Evolutionary conservation across 2,797 vertebrate species (phyloP).

Genomic region (Rhyacichthys aspro): DNA sequence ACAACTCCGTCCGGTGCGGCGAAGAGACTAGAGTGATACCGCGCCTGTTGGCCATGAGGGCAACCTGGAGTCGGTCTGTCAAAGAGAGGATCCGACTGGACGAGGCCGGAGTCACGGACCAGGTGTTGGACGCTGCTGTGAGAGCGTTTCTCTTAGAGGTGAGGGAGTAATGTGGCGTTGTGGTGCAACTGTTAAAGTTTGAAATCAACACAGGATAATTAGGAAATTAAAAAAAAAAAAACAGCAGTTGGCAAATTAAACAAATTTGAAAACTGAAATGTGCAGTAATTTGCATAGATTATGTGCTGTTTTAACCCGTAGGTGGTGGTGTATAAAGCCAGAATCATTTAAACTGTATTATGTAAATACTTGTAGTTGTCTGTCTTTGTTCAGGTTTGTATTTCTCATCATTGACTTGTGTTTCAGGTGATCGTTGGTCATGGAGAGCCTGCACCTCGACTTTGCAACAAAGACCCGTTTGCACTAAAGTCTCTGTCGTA

Average conservation of each 20-base stretch:
- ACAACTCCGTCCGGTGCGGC: conserved; percentile 87
- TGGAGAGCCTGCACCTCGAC: conserved; percentile 89
- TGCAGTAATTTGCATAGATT: too few species aligned
- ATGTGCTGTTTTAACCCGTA: too few species aligned
- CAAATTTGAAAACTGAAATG: too few species aligned
- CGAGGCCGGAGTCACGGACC: conserved; percentile 92
- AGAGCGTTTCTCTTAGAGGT: conserved; percentile 91
- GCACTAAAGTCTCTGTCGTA: conserved; percentile 92
- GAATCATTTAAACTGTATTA: too few species aligned
- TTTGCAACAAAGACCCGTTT: conserved; percentile 96
- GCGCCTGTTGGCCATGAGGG: conserved; percentile 88
- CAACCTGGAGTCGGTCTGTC: conserved; percentile 93
- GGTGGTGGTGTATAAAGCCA: too few species aligned
- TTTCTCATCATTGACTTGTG: background rate
- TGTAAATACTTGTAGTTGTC: too few species aligned
- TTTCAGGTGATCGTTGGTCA: conserved; percentile 80
- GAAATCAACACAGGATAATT: too few species aligned
- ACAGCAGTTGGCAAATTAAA: too few species aligned
- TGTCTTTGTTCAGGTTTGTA: background rate
- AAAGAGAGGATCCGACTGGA: conserved; percentile 92
- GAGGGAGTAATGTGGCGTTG: conserved; percentile 64
- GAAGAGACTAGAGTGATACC: conserved; percentile 94
- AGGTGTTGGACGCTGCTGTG: conserved; percentile 92
- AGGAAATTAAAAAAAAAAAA: too few species aligned
- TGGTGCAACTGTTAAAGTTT: background rate